Percentiles rank a stretch among this genome's conserved stretches.
Evolutionary conservation across 2,888 invertebrate genomes (phyloP).

Genomic region (Eulithis prunata): DNA sequence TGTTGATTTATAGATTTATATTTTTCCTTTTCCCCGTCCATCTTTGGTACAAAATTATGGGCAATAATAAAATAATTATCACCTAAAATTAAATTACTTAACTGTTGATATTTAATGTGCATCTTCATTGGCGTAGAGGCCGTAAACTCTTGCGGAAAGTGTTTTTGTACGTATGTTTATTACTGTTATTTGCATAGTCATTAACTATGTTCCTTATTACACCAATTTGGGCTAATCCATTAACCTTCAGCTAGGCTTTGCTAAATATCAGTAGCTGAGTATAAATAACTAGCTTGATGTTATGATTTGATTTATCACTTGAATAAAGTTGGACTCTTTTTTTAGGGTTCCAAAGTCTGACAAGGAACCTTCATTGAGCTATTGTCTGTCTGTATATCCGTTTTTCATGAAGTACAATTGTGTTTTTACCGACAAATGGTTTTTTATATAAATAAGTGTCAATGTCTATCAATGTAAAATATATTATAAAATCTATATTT

Average conservation of each 20-base stretch:
- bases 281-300: slow-evolving; percentile 32
- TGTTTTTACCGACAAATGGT: too few species aligned
- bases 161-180: slow-evolving; percentile 40
- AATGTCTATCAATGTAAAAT: too few species aligned
- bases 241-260: slow-evolving; percentile 41
- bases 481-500: too few species aligned
- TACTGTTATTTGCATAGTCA: slow-evolving; percentile 40
- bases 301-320: slow-evolving; percentile 35
- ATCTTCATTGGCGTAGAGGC: slow-evolving; percentile 14
- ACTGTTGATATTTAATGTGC: slow-evolving; percentile 8
- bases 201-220: slow-evolving; percentile 43
- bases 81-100: slow-evolving; percentile 1
- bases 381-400: too few species aligned
- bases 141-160: slow-evolving; percentile 17
- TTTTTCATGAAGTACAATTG: too few species aligned
- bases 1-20: background rate
- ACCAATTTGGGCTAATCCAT: slow-evolving; percentile 40
- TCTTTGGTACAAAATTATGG: background rate
- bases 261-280: slow-evolving; percentile 40
- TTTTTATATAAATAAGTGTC: too few species aligned
- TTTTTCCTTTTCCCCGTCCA: background rate
- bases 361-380: background rate
- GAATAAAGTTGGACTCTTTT: slow-evolving; percentile 4
- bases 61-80: slow-evolving; percentile 1
- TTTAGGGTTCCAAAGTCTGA: background rate